These are phyloP conservation scores for Archips crataeganus DNA, from an alignment of 2,888 invertebrate species.

Conservation along the genomic window DNA sequence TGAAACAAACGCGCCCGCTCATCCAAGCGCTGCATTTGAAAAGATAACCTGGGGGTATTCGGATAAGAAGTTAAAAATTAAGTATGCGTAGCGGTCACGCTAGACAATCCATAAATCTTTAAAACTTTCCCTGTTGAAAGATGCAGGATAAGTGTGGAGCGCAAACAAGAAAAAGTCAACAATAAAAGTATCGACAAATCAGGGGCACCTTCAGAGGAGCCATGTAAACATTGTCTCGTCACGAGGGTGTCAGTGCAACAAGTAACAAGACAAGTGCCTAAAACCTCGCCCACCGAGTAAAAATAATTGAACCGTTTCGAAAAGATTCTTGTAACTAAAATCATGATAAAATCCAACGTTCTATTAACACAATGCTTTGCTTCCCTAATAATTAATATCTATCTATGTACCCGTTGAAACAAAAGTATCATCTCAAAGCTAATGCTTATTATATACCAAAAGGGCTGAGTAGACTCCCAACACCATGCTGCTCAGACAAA, in stretches of 20 bases:
- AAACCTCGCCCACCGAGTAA: neutral
- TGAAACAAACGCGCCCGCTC: too few species aligned
- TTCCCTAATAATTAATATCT: too few species aligned
- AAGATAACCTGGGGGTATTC: neutral
- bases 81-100: neutral
- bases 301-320: too few species aligned
- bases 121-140: neutral
- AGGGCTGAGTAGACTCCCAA: too few species aligned
- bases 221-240: conserved; percentile 24
- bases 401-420: too few species aligned
- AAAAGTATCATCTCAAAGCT: too few species aligned
- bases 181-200: neutral
- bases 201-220: neutral
- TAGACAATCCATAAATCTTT: neutral
- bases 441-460: too few species aligned
- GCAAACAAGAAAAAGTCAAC: neutral
- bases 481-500: too few species aligned
- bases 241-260: neutral
- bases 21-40: neutral
- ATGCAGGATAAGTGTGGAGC: neutral
- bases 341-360: too few species aligned
- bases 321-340: too few species aligned
- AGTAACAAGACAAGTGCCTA: conserved; percentile 19
- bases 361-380: too few species aligned
- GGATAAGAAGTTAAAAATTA: neutral